These are phyloP conservation scores for Coleophora flavipennella DNA, from an alignment of 2,888 invertebrate genomes.

Conservation along the genomic window DNA sequence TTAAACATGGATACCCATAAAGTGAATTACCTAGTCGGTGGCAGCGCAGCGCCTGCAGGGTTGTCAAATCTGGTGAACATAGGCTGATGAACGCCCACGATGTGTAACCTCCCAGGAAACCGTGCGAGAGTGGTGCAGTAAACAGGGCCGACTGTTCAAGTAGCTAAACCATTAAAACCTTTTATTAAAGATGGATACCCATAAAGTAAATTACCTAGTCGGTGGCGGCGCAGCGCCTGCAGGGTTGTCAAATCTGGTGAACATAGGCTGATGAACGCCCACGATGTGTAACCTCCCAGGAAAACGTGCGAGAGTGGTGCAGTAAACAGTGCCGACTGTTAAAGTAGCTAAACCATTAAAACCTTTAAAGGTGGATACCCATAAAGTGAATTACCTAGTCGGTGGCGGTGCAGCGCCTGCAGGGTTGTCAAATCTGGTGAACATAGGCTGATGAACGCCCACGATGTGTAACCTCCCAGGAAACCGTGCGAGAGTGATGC, in stretches of 20 bases:
- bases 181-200: no score
- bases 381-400: conserved; percentile 30
- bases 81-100: conserved; percentile 97
- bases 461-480: no score
- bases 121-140: conserved; percentile 85
- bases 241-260: conserved; percentile 98
- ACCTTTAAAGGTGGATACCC: no score
- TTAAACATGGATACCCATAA: no score
- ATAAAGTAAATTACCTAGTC: conserved; percentile 36
- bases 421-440: no score
- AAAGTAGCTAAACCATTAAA: conserved; percentile 67
- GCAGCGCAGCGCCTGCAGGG: conserved; percentile 91
- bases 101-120: conserved; percentile 87
- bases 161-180: conserved; percentile 43
- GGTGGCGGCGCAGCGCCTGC: conserved; percentile 92
- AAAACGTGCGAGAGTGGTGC: conserved; percentile 85
- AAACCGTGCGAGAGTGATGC: no score
- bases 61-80: conserved; percentile 98
- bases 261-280: conserved; percentile 96
- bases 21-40: conserved; percentile 72
- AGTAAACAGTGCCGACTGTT: conserved; percentile 83
- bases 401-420: no score
- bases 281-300: conserved; percentile 91
- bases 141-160: conserved; percentile 85
- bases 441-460: no score